phyloP scores from a whole-genome alignment of 92 coral and sea anemone genomes.

The Palythoa heliodiscus region DNA sequence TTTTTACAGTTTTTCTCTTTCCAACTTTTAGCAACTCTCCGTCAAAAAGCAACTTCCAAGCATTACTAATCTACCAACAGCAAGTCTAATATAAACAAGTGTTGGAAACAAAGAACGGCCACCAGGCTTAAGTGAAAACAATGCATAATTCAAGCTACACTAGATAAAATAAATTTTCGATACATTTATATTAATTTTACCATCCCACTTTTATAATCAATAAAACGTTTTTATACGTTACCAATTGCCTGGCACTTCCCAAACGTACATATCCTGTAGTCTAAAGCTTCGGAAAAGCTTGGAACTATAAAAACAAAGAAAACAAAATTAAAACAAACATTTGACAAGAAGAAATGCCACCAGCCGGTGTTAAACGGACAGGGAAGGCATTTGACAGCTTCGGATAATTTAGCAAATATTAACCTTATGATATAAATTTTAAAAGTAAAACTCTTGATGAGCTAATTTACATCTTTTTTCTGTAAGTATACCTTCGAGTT shows the following conservation, averaged over 20 bases:
- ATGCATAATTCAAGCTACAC: slow-evolving; percentile 31
- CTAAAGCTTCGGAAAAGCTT: slow-evolving; percentile 77
- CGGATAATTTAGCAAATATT: neutral
- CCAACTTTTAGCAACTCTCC: no score
- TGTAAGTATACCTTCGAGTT: slow-evolving; percentile 68
- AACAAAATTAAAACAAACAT: neutral
- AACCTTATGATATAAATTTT: no score
- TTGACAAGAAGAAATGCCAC: neutral
- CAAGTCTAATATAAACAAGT: slow-evolving; percentile 6
- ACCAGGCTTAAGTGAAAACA: slow-evolving; percentile 32
- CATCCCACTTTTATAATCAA: neutral
- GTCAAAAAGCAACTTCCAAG: neutral
- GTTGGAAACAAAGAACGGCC: slow-evolving; percentile 30
- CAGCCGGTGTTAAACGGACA: slow-evolving; percentile 8
- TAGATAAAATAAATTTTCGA: slow-evolving; percentile 4
- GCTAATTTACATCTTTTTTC: neutral
- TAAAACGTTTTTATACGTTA: slow-evolving; percentile 19
- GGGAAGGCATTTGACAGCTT: neutral
- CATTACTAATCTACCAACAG: neutral
- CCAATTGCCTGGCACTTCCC: slow-evolving; percentile 87
- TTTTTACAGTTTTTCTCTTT: no score
- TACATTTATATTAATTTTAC: neutral
- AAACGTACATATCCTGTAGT: slow-evolving; percentile 73
- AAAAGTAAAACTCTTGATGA: neutral
- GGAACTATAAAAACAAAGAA: slow-evolving; percentile 55